phyloP scores from a whole-genome alignment of 2,888 invertebrate species.

The Drosophila ezoana region DNA sequence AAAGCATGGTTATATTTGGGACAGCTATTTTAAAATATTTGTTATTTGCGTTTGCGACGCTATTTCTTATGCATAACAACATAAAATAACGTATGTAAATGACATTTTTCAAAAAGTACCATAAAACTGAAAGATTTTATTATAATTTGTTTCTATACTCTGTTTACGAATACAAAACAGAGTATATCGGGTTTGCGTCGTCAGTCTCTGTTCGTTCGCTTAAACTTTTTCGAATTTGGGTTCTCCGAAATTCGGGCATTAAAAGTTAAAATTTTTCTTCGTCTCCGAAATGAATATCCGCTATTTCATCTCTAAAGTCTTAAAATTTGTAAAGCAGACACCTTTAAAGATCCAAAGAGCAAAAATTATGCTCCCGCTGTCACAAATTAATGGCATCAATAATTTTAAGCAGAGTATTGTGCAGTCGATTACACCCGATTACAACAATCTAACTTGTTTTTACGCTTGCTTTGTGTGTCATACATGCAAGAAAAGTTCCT shows the following conservation, averaged over 20 bases:
- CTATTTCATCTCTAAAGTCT: no score
- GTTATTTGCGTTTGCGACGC: background rate
- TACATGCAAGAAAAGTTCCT: constrained; percentile 34
- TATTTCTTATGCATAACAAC: constrained; percentile 27
- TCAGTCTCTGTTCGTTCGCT: background rate
- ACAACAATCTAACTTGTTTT: constrained; percentile 8
- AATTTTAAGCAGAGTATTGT: background rate
- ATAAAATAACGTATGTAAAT: constrained; percentile 82
- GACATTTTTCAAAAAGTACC: constrained; percentile 63
- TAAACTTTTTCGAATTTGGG: no score
- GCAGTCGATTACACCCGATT: background rate
- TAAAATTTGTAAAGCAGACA: no score
- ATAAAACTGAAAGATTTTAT: constrained; percentile 76
- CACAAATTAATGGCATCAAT: no score
- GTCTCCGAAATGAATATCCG: no score
- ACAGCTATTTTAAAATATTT: constrained; percentile 3
- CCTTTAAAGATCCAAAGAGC: no score
- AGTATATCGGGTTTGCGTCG: background rate
- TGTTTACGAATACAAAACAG: background rate
- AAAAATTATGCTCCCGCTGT: no score
- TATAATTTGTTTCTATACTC: constrained; percentile 53
- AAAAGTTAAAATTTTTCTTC: background rate
- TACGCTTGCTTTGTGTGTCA: constrained; percentile 27
- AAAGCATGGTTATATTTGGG: background rate
- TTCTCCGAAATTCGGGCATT: background rate